phyloP scores from a whole-genome alignment of 2,113 vertebrate species.

The Peromyscus maniculatus region DNA sequence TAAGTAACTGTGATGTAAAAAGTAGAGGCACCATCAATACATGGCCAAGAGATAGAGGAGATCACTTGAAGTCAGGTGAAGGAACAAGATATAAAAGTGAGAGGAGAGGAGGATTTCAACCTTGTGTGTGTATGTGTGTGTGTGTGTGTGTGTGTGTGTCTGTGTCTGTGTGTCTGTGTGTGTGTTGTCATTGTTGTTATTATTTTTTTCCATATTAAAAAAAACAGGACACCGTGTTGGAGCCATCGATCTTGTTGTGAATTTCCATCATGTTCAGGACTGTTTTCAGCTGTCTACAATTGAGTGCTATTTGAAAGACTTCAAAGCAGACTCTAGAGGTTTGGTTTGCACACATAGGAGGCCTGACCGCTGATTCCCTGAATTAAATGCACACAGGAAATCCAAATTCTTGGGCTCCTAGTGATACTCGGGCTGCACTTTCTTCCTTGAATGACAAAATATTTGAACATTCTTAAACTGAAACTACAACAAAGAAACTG shows the following conservation, averaged over 20 bases:
- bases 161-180: not conserved
- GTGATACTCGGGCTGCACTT: not conserved
- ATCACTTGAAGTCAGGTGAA: not conserved
- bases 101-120: not conserved
- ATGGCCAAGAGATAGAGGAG: not conserved
- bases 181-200: not conserved
- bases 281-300: not conserved
- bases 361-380: not conserved
- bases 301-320: slow-evolving; percentile 34
- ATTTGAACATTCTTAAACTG: not conserved
- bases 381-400: not conserved
- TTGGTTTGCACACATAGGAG: not conserved
- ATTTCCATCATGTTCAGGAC: not conserved
- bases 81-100: not conserved
- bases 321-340: slow-evolving; percentile 23
- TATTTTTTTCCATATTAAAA: not conserved
- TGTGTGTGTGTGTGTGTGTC: too few relatives aligned
- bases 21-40: not conserved
- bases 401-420: not conserved
- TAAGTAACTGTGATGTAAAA: not conserved
- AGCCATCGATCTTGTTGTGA: not conserved
- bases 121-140: not conserved
- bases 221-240: not conserved
- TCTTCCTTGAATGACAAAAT: slow-evolving; percentile 4
- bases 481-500: not conserved